Evolutionary conservation across 2,797 vertebrate genomes (phyloP), one percentile per base, ranked within the genome.

Genomic region (Acanthurus lineatus): DNA sequence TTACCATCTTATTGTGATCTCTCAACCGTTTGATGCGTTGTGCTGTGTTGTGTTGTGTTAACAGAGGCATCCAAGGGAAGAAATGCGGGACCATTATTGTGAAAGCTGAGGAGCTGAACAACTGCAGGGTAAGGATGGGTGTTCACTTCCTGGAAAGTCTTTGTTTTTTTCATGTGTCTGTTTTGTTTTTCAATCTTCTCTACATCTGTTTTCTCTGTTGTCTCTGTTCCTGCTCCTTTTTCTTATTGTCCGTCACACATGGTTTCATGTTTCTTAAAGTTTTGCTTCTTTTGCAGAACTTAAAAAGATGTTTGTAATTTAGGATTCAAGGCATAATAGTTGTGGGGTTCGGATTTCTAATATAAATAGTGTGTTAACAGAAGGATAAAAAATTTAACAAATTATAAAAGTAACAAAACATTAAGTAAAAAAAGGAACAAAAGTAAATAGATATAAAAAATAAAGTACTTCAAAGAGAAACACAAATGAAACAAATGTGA

Each of bases 61-160:
- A 47, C 92, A 99, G 98, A 74, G 98, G 98, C 59, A 97, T 97
- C 86, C 94, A 93, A n/a, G 96, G 96, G 57, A 97, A 96, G 92
- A 97, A 97, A 75, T 99, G 98, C 75, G 98, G 98, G 69, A 97
- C 94, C 2, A 96, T 97, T 82, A 97, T 98, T 67, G 95, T 99
- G 77, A 98, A 97, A 88, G 98, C 96, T 0, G 98, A 99, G 84
- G 98, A 99, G 76, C 92, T 99, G 40, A 96, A 95, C 82, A 99
- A 98, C 89, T 99, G 98, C 94, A 94, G 98, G 91, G 98, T 99
- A 91, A 97, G 97, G 66, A 77, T 14, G 10, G 45, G 48, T 12
- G 0, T 10, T 15, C 20, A 44, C 20, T 10, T 17, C 16, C 28
- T 69, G 35, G 35, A 19, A 28, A 45, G 6, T 52, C 22, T 25